Evolutionary conservation across 2,113 vertebrate genomes (phyloP).

Genomic region (Indicator indicator): DNA sequence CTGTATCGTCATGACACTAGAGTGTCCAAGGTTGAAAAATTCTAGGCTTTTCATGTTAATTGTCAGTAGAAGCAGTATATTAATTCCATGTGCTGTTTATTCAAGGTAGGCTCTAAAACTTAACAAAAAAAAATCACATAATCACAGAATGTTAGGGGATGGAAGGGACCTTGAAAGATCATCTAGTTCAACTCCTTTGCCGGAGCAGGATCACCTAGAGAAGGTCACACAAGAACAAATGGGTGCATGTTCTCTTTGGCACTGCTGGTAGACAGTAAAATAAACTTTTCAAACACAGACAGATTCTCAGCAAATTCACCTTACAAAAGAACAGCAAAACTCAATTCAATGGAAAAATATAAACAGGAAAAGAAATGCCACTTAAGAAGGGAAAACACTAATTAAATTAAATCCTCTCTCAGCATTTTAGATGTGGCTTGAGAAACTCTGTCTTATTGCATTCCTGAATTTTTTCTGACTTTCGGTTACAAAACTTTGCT

Average conservation of each 20-base stretch:
- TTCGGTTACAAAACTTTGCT: background rate
- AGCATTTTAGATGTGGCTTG: background rate
- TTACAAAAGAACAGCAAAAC: background rate
- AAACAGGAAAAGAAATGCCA: constrained; percentile 17
- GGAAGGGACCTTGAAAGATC: too few relatives aligned
- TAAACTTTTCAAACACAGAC: background rate
- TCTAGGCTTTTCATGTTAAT: background rate
- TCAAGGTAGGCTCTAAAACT: background rate
- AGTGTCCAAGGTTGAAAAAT: background rate
- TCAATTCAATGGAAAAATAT: background rate
- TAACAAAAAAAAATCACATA: background rate
- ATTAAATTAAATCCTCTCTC: background rate
- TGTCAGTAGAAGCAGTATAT: background rate
- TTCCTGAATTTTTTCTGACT: background rate
- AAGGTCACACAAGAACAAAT: background rate
- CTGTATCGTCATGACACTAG: background rate
- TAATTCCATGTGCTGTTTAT: background rate
- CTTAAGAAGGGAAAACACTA: constrained; percentile 6
- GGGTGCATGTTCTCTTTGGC: background rate
- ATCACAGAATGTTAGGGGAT: too few relatives aligned
- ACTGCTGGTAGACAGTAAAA: background rate
- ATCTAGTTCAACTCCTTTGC: too few relatives aligned
- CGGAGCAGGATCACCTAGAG: too few relatives aligned
- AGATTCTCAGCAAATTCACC: constrained; percentile 23
- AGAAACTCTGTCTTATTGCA: background rate